A percentile compares a stretch with the other conserved stretches of the same genome.
Conservation (phyloP, 2,888 invertebrate genomes). For the Rhyacophila evoluta region DNA sequence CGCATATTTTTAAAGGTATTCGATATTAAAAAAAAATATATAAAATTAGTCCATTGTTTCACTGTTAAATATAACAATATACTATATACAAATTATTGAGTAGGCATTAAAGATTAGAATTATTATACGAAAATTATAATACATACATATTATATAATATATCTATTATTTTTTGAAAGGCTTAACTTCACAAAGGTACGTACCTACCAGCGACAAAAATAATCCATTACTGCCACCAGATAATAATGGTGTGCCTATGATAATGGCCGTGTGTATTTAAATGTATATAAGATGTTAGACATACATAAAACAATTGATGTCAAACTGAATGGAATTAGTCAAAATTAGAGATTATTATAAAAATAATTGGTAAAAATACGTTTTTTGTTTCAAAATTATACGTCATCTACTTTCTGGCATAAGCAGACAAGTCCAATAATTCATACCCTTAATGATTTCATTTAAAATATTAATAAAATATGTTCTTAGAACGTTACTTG, state of each 20-base stretch:
- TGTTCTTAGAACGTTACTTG: neutral
- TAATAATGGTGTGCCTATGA: slow-evolving; percentile 6
- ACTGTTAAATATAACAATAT: slow-evolving; percentile 36
- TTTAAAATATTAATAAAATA: too few relatives aligned
- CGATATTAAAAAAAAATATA: slow-evolving; percentile 37
- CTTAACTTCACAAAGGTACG: slow-evolving; percentile 39
- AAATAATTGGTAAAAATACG: slow-evolving; percentile 22
- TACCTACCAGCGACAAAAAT: slow-evolving; percentile 1
- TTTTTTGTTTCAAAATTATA: neutral
- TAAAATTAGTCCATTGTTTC: slow-evolving; percentile 33
- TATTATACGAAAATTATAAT: slow-evolving; percentile 23
- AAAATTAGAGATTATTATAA: slow-evolving; percentile 32
- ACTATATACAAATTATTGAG: slow-evolving; percentile 33
- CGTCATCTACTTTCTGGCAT: neutral
- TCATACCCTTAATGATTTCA: neutral
- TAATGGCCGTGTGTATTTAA: slow-evolving; percentile 31
- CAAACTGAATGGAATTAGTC: slow-evolving; percentile 39
- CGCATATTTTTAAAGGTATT: slow-evolving; percentile 40
- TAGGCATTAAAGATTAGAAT: slow-evolving; percentile 36
- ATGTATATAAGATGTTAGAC: slow-evolving; percentile 40
- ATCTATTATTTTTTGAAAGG: slow-evolving; percentile 25
- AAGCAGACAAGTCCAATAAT: neutral
- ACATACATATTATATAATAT: slow-evolving; percentile 38
- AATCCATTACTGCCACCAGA: slow-evolving; percentile 7
- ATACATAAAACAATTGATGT: slow-evolving; percentile 36